Base-by-base conservation (phyloP, 2,113 vertebrate genomes). In the pig (Sus scrofa) region DNA sequence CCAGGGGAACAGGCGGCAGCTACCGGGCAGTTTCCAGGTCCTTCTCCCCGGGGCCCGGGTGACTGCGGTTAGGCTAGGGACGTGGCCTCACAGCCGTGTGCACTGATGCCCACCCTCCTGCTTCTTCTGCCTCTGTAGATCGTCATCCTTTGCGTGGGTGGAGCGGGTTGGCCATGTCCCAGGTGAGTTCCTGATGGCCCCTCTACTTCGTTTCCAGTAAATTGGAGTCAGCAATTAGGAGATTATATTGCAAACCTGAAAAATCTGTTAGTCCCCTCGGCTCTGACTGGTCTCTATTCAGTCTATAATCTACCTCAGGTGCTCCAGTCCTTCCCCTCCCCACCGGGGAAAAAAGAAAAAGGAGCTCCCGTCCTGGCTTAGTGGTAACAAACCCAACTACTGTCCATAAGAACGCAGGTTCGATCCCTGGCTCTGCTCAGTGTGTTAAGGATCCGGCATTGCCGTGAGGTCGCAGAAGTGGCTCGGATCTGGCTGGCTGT, bases 101-200 rank as follows among this genome's bases (percentile, higher is more conserved):
- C 24, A 58, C 65, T 95, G 56, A 91, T 62, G 15, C 58, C 5
- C 3, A 86, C 13, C 19, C 34, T 68, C n/a, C 39, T 92, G 14
- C 75, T 94, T 89, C 60, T 94, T 89, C 54, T 96, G 82, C 50
- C n/a, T 94, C 85, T 52, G 15, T 92, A 94, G 77, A 63, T 79
- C 73, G 70, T 30, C 26, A n/a, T 91, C 54, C 37, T 91, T 79
- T 68, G n/a, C 81, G 50, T 8, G 20, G 20, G n/a, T 34, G 39
- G 58, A 75, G 52, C 8, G 39, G 19, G 16, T 94, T 94, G 67
- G 50, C 60, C 24, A 1, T 13, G 7, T 56, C 52, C 58, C 87
- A 92, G 84, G 91, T 91, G 78, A 88, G 91, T 74, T 78, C 52
- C 39, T 68, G 6, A 34, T 70, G 78, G 67, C 19, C 67, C 50